A percentile compares a stretch with the other conserved stretches of the same genome.
Conservation (phyloP, 64 coral and sea anemone genomes). For the Stichodactyla mertensii region DNA sequence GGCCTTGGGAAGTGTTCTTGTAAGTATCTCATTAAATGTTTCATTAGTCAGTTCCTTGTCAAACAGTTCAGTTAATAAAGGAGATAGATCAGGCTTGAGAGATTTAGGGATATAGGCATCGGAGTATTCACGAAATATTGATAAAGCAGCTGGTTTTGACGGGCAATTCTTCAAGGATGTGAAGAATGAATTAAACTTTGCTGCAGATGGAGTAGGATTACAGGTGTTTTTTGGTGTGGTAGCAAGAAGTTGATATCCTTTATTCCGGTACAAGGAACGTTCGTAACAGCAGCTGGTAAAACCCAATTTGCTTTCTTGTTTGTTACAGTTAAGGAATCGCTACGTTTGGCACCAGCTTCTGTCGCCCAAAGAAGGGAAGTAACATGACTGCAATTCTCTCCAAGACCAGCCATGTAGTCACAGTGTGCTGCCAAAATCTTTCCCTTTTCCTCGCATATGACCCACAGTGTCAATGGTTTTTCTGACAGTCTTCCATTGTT, state of each 20-base stretch:
- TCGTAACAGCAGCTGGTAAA: slow-evolving; percentile 32
- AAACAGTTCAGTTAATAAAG: slow-evolving; percentile 28
- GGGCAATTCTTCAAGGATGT: slow-evolving; percentile 11
- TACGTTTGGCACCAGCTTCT: slow-evolving; percentile 25
- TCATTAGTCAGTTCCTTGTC: slow-evolving; percentile 24
- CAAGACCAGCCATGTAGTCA: no score
- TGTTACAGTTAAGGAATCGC: slow-evolving; percentile 54
- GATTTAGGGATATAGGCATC: slow-evolving; percentile 28
- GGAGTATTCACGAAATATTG: slow-evolving; percentile 6
- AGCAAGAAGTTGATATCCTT: slow-evolving; percentile 31
- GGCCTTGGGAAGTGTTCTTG: slow-evolving; percentile 35
- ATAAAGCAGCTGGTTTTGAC: slow-evolving; percentile 23
- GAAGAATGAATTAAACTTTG: background rate
- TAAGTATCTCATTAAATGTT: slow-evolving; percentile 26
- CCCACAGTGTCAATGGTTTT: background rate
- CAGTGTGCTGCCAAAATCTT: background rate
- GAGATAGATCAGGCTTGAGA: slow-evolving; percentile 27
- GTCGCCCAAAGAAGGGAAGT: slow-evolving; percentile 22
- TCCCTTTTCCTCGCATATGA: background rate
- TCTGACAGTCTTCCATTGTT: no score
- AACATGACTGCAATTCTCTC: slow-evolving; percentile 24
- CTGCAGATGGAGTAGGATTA: background rate
- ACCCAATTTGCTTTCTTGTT: slow-evolving; percentile 65
- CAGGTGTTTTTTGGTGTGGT: slow-evolving; percentile 7
- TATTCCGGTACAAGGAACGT: slow-evolving; percentile 30